Conservation (phyloP, 64 coral and sea anemone genomes). For the Montipora cactus region DNA sequence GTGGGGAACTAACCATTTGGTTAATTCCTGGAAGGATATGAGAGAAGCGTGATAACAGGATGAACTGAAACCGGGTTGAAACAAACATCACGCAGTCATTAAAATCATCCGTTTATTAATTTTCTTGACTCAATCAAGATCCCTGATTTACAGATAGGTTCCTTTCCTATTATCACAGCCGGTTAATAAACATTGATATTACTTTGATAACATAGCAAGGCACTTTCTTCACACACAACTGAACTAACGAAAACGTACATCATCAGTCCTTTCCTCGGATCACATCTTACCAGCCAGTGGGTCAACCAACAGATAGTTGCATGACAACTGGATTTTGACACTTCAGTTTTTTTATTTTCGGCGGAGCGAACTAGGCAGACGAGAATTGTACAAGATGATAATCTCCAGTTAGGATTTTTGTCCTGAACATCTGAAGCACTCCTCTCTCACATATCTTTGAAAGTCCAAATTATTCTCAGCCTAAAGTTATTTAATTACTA, state of each 20-base stretch:
- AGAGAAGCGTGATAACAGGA: neutral
- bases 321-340: too few relatives aligned
- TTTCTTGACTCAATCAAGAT: constrained; percentile 39
- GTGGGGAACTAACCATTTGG: too few relatives aligned
- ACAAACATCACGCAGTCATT: constrained; percentile 21
- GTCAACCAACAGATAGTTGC: neutral
- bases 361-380: too few relatives aligned
- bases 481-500: neutral
- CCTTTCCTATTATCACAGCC: constrained; percentile 21
- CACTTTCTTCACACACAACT: neutral
- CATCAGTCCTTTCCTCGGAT: neutral
- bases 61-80: neutral
- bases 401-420: too few relatives aligned
- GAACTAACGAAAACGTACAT: neutral
- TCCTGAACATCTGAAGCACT: neutral
- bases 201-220: neutral
- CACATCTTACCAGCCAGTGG: neutral
- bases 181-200: constrained; percentile 27
- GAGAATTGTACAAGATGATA: too few relatives aligned
- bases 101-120: constrained; percentile 65
- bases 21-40: too few relatives aligned
- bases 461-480: neutral
- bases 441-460: too few relatives aligned
- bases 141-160: constrained; percentile 53
- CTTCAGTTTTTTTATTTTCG: too few relatives aligned